Conservation (phyloP, 2,113 vertebrate genomes). For the Equus quagga region DNA sequence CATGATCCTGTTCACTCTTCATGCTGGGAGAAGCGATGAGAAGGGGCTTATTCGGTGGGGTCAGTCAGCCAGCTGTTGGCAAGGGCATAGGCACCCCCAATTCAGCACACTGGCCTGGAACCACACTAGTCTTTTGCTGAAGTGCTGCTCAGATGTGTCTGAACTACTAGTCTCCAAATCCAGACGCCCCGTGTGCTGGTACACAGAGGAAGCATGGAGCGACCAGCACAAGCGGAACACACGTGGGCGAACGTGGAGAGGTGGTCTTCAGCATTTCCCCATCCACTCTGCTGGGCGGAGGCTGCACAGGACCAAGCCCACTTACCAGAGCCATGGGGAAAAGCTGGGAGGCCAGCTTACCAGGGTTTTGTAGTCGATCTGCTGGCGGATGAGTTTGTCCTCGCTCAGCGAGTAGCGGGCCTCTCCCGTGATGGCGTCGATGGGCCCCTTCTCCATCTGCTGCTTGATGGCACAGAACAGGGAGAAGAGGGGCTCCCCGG, state of each 20-base stretch:
- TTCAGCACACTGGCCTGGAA: background rate
- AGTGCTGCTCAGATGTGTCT: background rate
- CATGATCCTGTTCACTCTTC: background rate
- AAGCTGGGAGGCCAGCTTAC: slow-evolving; percentile 84
- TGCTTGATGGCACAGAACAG: slow-evolving; percentile 97
- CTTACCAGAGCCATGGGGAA: fast-evolving
- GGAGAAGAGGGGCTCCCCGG: slow-evolving; percentile 98
- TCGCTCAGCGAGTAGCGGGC: slow-evolving; percentile 98
- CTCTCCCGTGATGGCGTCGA: slow-evolving; percentile 98
- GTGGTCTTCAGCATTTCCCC: fast-evolving
- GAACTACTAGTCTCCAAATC: background rate
- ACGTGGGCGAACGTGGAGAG: background rate
- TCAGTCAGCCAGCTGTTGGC: background rate
- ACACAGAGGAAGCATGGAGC: background rate
- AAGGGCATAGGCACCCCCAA: no score
- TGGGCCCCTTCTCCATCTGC: slow-evolving; percentile 88
- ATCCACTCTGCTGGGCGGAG: background rate
- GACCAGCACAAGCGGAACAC: no score
- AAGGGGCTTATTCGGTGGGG: fast-evolving
- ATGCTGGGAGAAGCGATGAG: background rate
- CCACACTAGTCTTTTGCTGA: background rate
- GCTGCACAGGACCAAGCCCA: fast-evolving
- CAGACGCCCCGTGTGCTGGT: background rate
- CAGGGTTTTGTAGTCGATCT: slow-evolving; percentile 99
- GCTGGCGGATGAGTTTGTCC: slow-evolving; percentile 99